Evolutionary conservation across 2,113 vertebrate species (phyloP).

Genomic region (Saguinus imperator): DNA sequence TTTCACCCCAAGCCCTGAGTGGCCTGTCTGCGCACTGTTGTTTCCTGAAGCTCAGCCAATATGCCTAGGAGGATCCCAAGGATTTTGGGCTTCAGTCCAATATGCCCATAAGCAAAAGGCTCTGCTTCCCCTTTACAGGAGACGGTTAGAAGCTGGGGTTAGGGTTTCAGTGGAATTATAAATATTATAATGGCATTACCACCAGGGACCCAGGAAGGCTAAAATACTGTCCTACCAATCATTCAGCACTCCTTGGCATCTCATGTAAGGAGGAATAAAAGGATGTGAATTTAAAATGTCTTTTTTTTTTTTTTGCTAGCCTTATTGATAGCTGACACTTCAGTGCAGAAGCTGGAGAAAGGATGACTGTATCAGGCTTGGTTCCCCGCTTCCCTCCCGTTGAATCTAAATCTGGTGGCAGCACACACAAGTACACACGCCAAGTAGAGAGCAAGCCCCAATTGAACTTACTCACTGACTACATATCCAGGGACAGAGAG

Average conservation of each 20-base stretch:
- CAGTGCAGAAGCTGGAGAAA: background rate
- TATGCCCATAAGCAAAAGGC: background rate
- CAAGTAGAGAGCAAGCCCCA: background rate
- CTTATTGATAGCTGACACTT: background rate
- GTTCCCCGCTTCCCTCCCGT: background rate
- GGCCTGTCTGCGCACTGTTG: conserved; percentile 23
- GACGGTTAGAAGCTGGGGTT: conserved; percentile 2
- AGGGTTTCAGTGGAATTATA: background rate
- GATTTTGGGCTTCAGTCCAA: conserved; percentile 41
- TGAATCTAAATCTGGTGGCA: background rate
- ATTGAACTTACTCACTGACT: background rate
- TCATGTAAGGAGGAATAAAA: background rate
- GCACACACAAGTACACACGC: too few relatives aligned
- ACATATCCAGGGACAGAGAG: background rate
- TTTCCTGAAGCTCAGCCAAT: conserved; percentile 52
- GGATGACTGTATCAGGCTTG: background rate
- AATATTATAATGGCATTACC: conserved; percentile 8
- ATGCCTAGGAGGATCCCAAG: conserved; percentile 23
- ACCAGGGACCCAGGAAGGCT: background rate
- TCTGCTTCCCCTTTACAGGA: conserved; percentile 34
- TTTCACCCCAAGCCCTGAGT: background rate
- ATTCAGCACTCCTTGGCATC: background rate
- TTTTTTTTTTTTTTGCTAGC: background rate
- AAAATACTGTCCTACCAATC: conserved; percentile 22
- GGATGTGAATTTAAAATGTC: background rate